These are phyloP conservation scores for Ganaspis sp. DNA, from an alignment of 1,140 invertebrate species.

Conservation along the genomic window DNA sequence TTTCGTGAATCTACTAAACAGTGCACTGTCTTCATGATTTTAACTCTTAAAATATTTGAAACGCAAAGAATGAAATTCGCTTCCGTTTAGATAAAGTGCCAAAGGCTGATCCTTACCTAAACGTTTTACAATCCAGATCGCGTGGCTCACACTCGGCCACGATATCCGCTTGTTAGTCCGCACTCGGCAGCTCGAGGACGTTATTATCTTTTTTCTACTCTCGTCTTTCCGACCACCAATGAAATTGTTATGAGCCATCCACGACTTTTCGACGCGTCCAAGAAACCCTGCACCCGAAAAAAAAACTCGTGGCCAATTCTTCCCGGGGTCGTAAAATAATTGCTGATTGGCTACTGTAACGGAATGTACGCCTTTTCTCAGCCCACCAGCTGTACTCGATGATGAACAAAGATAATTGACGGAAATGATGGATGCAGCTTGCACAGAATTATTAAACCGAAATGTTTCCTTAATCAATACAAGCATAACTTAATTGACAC, in stretches of 20 bases:
- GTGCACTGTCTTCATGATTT: too few relatives aligned
- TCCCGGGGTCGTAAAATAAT: conserved; percentile 27
- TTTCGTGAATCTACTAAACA: too few relatives aligned
- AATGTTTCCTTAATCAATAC: background rate
- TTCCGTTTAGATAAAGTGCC: background rate
- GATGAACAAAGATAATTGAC: conserved; percentile 14
- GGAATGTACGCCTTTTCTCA: conserved; percentile 19
- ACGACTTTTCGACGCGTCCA: conserved; percentile 15
- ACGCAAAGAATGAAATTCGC: too few relatives aligned
- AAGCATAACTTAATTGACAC: background rate
- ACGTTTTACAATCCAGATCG: conserved; percentile 51
- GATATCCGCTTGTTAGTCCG: conserved; percentile 48
- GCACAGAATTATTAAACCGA: conserved; percentile 15
- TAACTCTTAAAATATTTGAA: too few relatives aligned
- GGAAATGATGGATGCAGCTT: conserved; percentile 11
- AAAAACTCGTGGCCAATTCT: conserved; percentile 14
- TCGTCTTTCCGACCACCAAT: conserved; percentile 21
- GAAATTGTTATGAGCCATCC: conserved; percentile 26
- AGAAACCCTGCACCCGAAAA: conserved; percentile 1
- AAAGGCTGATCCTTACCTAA: conserved; percentile 35
- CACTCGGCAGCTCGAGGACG: conserved; percentile 28
- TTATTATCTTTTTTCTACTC: conserved; percentile 20
- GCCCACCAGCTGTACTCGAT: background rate
- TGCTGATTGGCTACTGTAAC: conserved; percentile 23
- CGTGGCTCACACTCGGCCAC: conserved; percentile 45